Evolutionary conservation across 2,888 invertebrate genomes (phyloP), one percentile per base, ranked within the genome.

Genomic region (Ceraclea dissimilis): DNA sequence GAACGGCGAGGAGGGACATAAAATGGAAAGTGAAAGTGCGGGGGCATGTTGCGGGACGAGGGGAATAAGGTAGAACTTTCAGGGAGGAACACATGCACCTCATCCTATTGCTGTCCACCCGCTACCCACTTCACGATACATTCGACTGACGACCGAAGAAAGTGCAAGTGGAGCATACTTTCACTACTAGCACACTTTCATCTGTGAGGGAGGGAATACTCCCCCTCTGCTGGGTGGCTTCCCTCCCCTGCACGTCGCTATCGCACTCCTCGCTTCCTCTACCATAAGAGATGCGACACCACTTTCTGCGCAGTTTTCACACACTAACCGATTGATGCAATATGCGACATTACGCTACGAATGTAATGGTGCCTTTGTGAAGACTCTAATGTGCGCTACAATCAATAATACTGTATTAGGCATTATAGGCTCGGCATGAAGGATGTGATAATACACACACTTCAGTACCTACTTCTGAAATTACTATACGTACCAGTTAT

Each of bases 21-120:
- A 69, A 70, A 19, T 21, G 47, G 50, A 53, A 13, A 26, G 49
- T 17, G 6, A 22, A 20, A 20, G 26, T 4, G 11, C 22, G 13
- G 22, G 49, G 16, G 50, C 26, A 19, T 43, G 19, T 34, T 17
- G 47, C 6, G 48, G 34, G 39, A n/a, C 46, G 33, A 21, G 52
- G 53, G 17, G 31, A 4, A 10, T 4, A 26, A 26, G 26, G 26
- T 26, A 26, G 5, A 26, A 26, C 13, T 16, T 13, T 39, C 5
- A 39, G 39, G 39, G 39, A 39, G 39, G 13, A 26, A 20, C 34
- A 47, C 51, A 59, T 62, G 65, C 67, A 68, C 62, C 60, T 69
- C 55, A 55, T 39, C 50, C 54, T 55, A 50, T 43, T 54, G 22
- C 26, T 26, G 71, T 68, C 70, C 57, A 48, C 55, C 52, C 49